A percentile compares a stretch with the other conserved stretches of the same genome.
Evolutionary conservation across 2,888 invertebrate species (phyloP).

Genomic region (Lepidonotus clava): DNA sequence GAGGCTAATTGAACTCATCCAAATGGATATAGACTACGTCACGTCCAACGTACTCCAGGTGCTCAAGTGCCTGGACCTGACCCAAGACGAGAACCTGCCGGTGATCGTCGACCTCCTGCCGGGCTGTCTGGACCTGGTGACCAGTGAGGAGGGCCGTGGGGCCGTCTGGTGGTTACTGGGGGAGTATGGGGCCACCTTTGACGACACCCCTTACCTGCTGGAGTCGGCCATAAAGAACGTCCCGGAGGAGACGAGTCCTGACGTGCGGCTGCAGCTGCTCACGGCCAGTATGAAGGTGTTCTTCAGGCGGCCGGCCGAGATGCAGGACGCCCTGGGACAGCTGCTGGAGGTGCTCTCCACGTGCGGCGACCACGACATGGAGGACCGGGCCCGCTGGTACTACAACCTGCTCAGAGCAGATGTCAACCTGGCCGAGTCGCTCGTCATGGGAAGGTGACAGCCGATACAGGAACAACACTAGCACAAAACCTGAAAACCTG

Average conservation of each 20-base stretch:
- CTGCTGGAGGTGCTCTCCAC: constrained; percentile 71
- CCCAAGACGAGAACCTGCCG: constrained; percentile 59
- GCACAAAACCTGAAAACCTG: no score
- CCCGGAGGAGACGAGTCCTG: constrained; percentile 63
- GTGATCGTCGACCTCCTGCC: constrained; percentile 60
- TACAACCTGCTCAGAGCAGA: constrained; percentile 63
- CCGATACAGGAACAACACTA: no score
- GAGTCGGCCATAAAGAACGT: constrained; percentile 71
- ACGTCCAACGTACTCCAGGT: constrained; percentile 72
- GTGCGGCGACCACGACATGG: constrained; percentile 65
- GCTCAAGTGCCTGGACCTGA: constrained; percentile 68
- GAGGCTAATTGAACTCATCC: constrained; percentile 70
- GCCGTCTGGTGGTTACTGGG: constrained; percentile 73
- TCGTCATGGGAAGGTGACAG: background rate
- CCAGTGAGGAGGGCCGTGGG: constrained; percentile 66
- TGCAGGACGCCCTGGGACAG: constrained; percentile 75
- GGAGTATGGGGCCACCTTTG: constrained; percentile 67
- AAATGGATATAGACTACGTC: constrained; percentile 67
- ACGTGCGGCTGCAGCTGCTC: constrained; percentile 70
- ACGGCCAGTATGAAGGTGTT: constrained; percentile 72
- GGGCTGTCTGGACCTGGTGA: constrained; percentile 43
- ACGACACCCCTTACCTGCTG: constrained; percentile 72
- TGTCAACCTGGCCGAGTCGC: background rate
- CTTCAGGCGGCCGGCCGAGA: constrained; percentile 72
- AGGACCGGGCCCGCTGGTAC: constrained; percentile 64